Evolutionary conservation across 2,113 vertebrate species (phyloP).

Genomic region (Mirounga angustirostris): DNA sequence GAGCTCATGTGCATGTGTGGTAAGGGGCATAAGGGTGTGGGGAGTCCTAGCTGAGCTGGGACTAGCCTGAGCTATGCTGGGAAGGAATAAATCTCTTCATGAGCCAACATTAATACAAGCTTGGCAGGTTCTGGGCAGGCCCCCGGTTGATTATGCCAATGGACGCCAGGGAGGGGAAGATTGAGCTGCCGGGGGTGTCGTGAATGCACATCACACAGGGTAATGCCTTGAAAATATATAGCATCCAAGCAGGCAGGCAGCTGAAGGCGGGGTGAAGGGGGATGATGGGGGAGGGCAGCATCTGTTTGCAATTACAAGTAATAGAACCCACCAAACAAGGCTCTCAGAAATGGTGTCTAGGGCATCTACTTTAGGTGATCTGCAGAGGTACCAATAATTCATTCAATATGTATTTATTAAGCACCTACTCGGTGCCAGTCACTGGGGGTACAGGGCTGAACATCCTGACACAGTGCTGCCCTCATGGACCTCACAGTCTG

Average conservation of each 20-base stretch:
- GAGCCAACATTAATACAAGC: conserved; percentile 83
- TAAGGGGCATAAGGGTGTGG: neutral
- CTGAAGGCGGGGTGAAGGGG: neutral
- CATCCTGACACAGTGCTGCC: neutral
- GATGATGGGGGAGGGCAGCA: neutral
- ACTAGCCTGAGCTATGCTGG: conserved; percentile 68
- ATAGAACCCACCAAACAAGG: neutral
- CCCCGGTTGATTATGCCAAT: conserved; percentile 76
- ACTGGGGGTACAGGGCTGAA: neutral
- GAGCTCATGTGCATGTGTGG: neutral
- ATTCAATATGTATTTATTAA: neutral
- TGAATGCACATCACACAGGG: conserved; percentile 10
- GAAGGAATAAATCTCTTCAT: conserved; percentile 81
- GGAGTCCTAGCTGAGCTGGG: neutral
- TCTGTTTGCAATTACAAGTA: conserved; percentile 38
- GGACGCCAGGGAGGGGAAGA: conserved; percentile 67
- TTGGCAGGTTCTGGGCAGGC: conserved; percentile 81
- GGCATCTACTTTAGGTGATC: neutral
- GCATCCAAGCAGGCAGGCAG: conserved; percentile 20
- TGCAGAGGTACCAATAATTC: too few species aligned
- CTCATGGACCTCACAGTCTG: neutral
- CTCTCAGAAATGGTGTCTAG: neutral
- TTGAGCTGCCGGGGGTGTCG: conserved; percentile 42
- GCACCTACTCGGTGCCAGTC: neutral
- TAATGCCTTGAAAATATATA: conserved; percentile 72